Evolutionary conservation across 1,140 invertebrate species (phyloP), one percentile per base, ranked within the genome.

Genomic region (Megathymus violae): DNA sequence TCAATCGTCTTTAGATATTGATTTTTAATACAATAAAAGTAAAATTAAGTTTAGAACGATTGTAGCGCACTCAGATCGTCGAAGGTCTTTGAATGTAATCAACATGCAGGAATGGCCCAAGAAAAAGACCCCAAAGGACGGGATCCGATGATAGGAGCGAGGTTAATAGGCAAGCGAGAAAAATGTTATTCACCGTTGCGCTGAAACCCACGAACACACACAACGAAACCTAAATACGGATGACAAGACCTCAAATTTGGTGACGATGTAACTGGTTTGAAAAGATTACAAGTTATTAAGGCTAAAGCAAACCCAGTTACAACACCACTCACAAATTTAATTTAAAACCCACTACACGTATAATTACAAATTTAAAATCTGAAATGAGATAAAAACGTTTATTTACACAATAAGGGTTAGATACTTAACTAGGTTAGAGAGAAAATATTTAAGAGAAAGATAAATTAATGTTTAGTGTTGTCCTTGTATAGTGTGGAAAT

Each of bases 351-450:
- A 85, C 86, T 88, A 89, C 86, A 91, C 82, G 87, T 85, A 86
- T 82, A 88, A 88, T 82, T 83, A 82, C 78, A 82, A 76, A 74
- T 82, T 77, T 69, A 80, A 84, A 85, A 80, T 89, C 86, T 89
- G 86, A 85, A 90, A 90, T 74, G 77, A 86, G 79, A 87, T 76
- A 79, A 88, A 31, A 90, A 90, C 75, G 71, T 85, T 88, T 88
- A 89, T 90, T 85, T 90, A 89, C 84, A 90, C 86, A 76, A 84
- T 80, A 85, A 87, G 79, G 88, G 75, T 90, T 85, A 86, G 77
- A 74, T 85, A 86, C 78, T 75, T 80, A 68, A 76, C 82, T 85
- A 88, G 82, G 76, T 89, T 88, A 90, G 84, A 90, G 81, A 88
- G 85, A 87, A 88, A 90, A 88, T 90, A 86, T 83, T 88, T 82